Conservation (phyloP, 2,888 invertebrate genomes). For the Scaptomyza reducta region DNA sequence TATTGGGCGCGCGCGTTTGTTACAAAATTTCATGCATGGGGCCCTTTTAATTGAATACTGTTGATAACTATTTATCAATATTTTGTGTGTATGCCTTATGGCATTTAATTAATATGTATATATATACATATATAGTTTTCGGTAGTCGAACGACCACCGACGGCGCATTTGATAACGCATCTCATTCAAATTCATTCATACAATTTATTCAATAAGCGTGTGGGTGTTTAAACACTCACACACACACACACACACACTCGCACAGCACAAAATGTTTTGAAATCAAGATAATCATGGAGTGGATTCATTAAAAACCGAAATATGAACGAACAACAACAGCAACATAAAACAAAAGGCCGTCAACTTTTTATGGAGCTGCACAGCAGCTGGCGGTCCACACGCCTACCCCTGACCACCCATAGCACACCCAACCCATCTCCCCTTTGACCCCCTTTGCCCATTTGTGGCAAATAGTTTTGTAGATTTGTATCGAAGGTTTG, state of each 20-base stretch:
- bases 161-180: constrained; percentile 52
- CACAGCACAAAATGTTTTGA: constrained; percentile 62
- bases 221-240: constrained; percentile 36
- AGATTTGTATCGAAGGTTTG: constrained; percentile 66
- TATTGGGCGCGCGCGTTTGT: constrained; percentile 33
- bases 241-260: constrained; percentile 13
- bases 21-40: constrained; percentile 20
- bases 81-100: constrained; percentile 61
- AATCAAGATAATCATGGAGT: constrained; percentile 78
- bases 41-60: constrained; percentile 43
- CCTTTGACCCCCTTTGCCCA: neutral
- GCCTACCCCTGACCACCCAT: constrained; percentile 4
- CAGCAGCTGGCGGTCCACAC: constrained; percentile 57
- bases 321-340: constrained; percentile 62
- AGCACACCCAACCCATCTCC: too few species aligned
- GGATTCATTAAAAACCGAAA: constrained; percentile 77
- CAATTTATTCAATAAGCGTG: constrained; percentile 10
- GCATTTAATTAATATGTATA: constrained; percentile 65
- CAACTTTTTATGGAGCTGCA: constrained; percentile 42
- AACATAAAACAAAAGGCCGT: constrained; percentile 54
- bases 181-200: constrained; percentile 38
- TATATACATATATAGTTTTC: constrained; percentile 53
- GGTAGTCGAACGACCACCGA: constrained; percentile 63
- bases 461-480: constrained; percentile 76
- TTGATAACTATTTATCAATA: constrained; percentile 70